phyloP scores from a whole-genome alignment of 1,140 invertebrate genomes.

The Zaprionus tsacasi region DNA sequence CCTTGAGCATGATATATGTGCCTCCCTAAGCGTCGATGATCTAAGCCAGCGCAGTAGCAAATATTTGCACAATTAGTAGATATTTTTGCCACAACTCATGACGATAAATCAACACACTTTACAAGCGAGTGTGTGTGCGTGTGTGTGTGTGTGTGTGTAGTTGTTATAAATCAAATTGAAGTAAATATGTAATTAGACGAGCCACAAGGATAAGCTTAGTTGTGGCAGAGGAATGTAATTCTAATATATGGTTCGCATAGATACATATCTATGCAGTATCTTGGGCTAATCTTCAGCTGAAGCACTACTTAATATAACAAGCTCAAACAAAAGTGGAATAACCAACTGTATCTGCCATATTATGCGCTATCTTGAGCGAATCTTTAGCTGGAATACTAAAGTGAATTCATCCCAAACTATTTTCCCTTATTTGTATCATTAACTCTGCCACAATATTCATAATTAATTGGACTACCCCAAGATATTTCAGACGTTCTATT shows the following conservation, averaged over 20 bases:
- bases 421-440: not conserved
- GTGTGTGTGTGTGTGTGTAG: not conserved
- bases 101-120: slow-evolving; percentile 37
- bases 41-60: slow-evolving; percentile 16
- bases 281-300: too few relatives aligned
- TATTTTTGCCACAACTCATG: slow-evolving; percentile 1
- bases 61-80: slow-evolving; percentile 46
- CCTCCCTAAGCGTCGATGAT: slow-evolving; percentile 18
- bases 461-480: not conserved
- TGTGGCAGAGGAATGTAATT: not conserved
- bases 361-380: not conserved
- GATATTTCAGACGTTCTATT: not conserved
- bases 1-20: slow-evolving; percentile 16
- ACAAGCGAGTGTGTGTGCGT: not conserved
- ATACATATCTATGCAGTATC: not conserved
- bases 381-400: not conserved
- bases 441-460: slow-evolving; percentile 3
- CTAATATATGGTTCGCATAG: not conserved
- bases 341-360: not conserved
- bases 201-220: slow-evolving; percentile 10
- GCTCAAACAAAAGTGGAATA: too few relatives aligned
- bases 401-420: not conserved
- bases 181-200: slow-evolving; percentile 30
- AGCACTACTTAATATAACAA: too few relatives aligned
- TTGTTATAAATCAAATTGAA: slow-evolving; percentile 38